These are phyloP conservation scores for Cylindroiulus punctatus DNA, from an alignment of 2,888 invertebrate species.

Conservation along the genomic window DNA sequence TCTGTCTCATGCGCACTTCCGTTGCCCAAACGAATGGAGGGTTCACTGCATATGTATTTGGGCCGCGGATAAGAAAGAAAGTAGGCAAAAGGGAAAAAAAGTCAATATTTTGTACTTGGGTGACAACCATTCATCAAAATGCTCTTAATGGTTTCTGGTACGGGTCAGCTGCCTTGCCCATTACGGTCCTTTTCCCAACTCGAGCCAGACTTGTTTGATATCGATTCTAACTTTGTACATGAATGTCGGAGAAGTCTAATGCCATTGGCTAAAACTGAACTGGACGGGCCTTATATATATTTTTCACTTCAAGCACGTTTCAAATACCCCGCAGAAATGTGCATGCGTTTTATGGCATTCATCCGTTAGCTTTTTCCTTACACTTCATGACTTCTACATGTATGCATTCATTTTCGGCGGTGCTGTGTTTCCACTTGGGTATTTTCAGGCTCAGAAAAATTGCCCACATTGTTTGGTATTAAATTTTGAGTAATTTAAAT, in stretches of 20 bases:
- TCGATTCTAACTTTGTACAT: slow-evolving; percentile 45
- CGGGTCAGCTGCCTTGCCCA: slow-evolving; percentile 59
- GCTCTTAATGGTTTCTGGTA: slow-evolving; percentile 59
- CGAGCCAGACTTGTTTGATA: slow-evolving; percentile 48
- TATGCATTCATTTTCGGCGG: slow-evolving; percentile 28
- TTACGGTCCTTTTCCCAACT: slow-evolving; percentile 55
- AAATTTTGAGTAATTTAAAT: too few relatives aligned
- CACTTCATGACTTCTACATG: slow-evolving; percentile 18
- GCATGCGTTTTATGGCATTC: slow-evolving; percentile 20
- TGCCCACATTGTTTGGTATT: background rate
- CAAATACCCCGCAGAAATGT: background rate
- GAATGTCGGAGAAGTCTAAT: slow-evolving; percentile 22
- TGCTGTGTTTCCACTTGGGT: background rate
- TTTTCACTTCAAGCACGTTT: slow-evolving; percentile 1
- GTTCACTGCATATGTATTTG: background rate
- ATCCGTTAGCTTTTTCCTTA: slow-evolving; percentile 35
- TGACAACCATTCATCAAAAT: slow-evolving; percentile 57
- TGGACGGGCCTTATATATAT: slow-evolving; percentile 17
- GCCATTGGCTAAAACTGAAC: slow-evolving; percentile 26
- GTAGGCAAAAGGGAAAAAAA: slow-evolving; percentile 48
- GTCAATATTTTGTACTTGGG: slow-evolving; percentile 55
- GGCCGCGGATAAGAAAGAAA: slow-evolving; percentile 30
- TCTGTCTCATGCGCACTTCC: background rate
- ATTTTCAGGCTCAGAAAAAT: background rate
- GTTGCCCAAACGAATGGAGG: background rate